A percentile compares a stretch with the other conserved stretches of the same genome.
These are phyloP conservation scores for Bombus impatiens DNA, from an alignment of 1,140 invertebrate species.

Conservation along the genomic window DNA sequence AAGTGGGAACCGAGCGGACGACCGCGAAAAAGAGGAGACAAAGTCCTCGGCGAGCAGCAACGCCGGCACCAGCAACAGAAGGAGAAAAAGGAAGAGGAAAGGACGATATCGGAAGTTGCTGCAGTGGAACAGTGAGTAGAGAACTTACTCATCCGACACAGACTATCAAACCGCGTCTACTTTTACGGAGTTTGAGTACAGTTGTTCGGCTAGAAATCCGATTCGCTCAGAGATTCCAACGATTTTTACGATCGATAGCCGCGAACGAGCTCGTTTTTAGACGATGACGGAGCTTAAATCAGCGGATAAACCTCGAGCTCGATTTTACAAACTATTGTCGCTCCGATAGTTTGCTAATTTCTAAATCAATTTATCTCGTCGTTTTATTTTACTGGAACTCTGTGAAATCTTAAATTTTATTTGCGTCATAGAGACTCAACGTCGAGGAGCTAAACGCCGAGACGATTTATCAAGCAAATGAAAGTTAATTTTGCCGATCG, in stretches of 20 bases:
- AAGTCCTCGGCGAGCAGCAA: background rate
- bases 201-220: background rate
- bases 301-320: background rate
- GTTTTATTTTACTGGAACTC: too few relatives aligned
- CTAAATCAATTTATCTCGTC: too few relatives aligned
- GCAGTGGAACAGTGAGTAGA: slow-evolving; percentile 36
- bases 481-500: background rate
- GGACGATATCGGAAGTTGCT: slow-evolving; percentile 30
- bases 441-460: background rate
- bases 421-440: too few relatives aligned
- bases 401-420: too few relatives aligned
- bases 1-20: slow-evolving; percentile 9
- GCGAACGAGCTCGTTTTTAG: background rate
- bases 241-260: background rate
- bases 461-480: background rate
- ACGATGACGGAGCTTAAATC: background rate
- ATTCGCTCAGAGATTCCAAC: background rate
- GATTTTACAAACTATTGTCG: background rate
- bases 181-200: background rate
- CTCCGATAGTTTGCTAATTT: too few relatives aligned
- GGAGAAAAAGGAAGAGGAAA: background rate
- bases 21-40: slow-evolving; percentile 34
- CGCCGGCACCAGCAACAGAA: background rate
- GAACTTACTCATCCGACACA: background rate
- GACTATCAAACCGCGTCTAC: background rate